Percentiles rank a stretch among this genome's conserved stretches.
Evolutionary conservation across 1,140 invertebrate species (phyloP).

Genomic region (Aphelenchoides avenae): DNA sequence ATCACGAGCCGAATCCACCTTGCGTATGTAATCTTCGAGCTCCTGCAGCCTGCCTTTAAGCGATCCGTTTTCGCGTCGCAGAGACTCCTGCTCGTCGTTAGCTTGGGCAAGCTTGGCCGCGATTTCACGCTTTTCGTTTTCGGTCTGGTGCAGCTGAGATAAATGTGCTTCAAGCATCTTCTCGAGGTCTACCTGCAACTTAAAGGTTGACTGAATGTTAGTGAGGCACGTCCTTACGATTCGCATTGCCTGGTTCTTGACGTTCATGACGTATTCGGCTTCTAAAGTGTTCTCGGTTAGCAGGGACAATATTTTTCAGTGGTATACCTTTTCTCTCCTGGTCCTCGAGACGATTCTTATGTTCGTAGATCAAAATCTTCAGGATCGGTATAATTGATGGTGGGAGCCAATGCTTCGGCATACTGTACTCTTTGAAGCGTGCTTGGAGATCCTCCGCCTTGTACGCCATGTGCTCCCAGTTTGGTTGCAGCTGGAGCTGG

Average conservation of each 20-base stretch:
- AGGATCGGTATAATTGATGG: constrained; percentile 32
- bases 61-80: too few relatives aligned
- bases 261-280: constrained; percentile 4
- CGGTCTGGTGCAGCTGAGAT: too few relatives aligned
- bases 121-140: too few relatives aligned
- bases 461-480: constrained; percentile 40
- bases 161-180: background rate
- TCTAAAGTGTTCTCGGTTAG: background rate
- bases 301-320: background rate
- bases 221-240: background rate
- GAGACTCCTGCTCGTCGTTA: too few relatives aligned
- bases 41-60: too few relatives aligned
- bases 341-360: constrained; percentile 23
- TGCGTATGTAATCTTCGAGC: too few relatives aligned
- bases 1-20: too few relatives aligned
- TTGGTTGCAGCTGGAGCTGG: constrained; percentile 33
- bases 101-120: too few relatives aligned
- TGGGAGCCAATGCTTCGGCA: constrained; percentile 33
- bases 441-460: constrained; percentile 38
- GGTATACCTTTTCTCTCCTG: constrained; percentile 20
- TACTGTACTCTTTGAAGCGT: constrained; percentile 24
- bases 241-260: background rate
- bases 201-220: background rate
- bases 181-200: background rate
- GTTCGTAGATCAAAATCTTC: constrained; percentile 35